Conservation (phyloP, 92 coral and sea anemone genomes). For the Meandrina meandrites region DNA sequence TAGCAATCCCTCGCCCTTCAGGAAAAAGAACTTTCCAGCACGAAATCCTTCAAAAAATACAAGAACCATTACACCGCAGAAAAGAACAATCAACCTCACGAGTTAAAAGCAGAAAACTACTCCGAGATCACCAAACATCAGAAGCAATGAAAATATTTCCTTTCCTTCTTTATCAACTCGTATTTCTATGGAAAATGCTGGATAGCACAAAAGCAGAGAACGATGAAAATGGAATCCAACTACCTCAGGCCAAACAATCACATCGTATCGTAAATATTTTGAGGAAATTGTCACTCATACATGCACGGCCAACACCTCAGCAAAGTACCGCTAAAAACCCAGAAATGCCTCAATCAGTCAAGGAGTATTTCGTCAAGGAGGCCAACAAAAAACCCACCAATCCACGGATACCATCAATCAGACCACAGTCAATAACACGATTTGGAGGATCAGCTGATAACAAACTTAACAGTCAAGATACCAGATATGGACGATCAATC, state of each 20-base stretch:
- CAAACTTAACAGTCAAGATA: neutral
- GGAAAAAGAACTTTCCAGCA: neutral
- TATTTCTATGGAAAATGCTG: neutral
- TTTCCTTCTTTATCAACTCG: neutral
- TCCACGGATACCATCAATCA: neutral
- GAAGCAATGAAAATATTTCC: neutral
- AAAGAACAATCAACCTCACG: too few species aligned
- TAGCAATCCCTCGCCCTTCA: neutral
- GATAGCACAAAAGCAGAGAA: neutral
- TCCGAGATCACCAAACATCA: neutral
- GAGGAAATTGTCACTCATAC: too few species aligned
- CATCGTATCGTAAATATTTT: too few species aligned
- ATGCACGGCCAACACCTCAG: too few species aligned
- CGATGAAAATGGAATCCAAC: neutral
- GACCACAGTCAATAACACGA: neutral
- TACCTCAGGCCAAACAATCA: neutral
- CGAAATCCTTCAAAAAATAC: neutral
- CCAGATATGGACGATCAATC: slow-evolving; percentile 6
- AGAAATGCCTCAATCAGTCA: neutral
- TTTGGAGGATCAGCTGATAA: neutral
- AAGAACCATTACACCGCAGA: too few species aligned
- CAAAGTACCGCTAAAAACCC: too few species aligned
- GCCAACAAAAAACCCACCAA: neutral
- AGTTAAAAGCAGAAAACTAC: too few species aligned
- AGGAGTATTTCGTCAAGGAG: too few species aligned